These are phyloP conservation scores for Heterodera filipjevi DNA, from an alignment of 2,888 invertebrate species.

Conservation along the genomic window DNA sequence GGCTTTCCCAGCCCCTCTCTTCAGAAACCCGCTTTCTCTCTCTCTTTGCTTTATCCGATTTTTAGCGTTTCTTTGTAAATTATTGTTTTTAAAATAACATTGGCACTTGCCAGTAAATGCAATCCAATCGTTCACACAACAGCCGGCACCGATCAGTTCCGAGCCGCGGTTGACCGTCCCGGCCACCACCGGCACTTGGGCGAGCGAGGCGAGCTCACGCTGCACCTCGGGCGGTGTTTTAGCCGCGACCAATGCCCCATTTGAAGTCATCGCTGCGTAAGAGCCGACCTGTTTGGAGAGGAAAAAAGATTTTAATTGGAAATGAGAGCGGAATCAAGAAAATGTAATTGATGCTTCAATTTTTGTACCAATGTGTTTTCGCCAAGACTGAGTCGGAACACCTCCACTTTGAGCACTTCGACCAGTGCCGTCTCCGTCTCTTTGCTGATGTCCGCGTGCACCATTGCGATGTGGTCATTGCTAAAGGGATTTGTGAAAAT, in stretches of 20 bases:
- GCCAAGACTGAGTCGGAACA: slow-evolving; percentile 92
- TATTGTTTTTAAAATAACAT: too few species aligned
- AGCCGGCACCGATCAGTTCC: slow-evolving; percentile 89
- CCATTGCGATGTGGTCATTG: slow-evolving; percentile 98
- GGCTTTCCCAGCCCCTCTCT: too few species aligned
- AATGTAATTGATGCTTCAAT: too few species aligned
- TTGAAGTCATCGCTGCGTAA: slow-evolving; percentile 89
- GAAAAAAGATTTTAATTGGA: background rate
- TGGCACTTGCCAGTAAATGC: slow-evolving; percentile 11
- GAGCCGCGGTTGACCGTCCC: slow-evolving; percentile 97
- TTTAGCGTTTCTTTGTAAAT: too few species aligned
- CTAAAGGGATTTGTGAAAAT: slow-evolving; percentile 11
- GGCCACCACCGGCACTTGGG: slow-evolving; percentile 80
- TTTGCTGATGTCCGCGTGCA: slow-evolving; percentile 95
- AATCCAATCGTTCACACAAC: slow-evolving; percentile 94
- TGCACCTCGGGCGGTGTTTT: slow-evolving; percentile 90
- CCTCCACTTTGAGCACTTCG: slow-evolving; percentile 91
- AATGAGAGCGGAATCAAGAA: too few species aligned
- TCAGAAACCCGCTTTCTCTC: too few species aligned
- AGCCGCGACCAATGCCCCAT: slow-evolving; percentile 95
- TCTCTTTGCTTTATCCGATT: too few species aligned
- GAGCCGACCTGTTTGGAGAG: slow-evolving; percentile 78
- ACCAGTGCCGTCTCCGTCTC: slow-evolving; percentile 87
- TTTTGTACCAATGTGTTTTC: slow-evolving; percentile 84
- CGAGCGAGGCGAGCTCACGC: slow-evolving; percentile 90